Percentiles rank a stretch among this genome's conserved stretches.
These are phyloP conservation scores for Drosophila repleta DNA, from an alignment of 1,140 invertebrate genomes.

Conservation along the genomic window DNA sequence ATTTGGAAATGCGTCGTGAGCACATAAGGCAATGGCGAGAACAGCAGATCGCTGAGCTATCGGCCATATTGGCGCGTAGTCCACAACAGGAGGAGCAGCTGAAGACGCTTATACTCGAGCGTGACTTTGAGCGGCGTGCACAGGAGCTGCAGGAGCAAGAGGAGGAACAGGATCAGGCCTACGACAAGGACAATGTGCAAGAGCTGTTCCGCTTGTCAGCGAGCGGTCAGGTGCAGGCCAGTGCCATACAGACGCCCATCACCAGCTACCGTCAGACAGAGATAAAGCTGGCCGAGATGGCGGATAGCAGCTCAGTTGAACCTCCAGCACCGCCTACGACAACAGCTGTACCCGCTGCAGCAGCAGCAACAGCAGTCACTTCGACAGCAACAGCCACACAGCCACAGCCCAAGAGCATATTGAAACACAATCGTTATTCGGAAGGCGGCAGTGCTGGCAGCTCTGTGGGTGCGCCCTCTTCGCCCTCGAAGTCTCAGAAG, in stretches of 20 bases:
- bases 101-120: conserved; percentile 91
- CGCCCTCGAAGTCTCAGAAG: conserved; percentile 83
- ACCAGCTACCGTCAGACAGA: conserved; percentile 80
- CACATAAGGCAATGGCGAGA: conserved; percentile 88
- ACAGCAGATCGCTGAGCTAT: conserved; percentile 92
- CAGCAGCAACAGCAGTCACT: conserved; percentile 19
- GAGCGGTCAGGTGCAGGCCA: conserved; percentile 50
- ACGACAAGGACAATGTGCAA: conserved; percentile 83
- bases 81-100: conserved; percentile 94
- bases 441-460: conserved; percentile 56
- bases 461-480: conserved; percentile 64
- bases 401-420: conserved; percentile 79
- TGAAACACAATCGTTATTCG: conserved; percentile 81
- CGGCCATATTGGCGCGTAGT: conserved; percentile 88
- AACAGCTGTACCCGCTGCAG: conserved; percentile 17
- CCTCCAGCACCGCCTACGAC: conserved; percentile 8
- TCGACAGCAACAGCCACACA: conserved; percentile 44
- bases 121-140: conserved; percentile 94
- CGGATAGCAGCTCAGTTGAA: conserved; percentile 52
- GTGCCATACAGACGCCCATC: conserved; percentile 77
- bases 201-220: conserved; percentile 73
- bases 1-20: conserved; percentile 83
- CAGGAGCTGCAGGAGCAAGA: conserved; percentile 90
- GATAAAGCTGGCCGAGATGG: conserved; percentile 73
- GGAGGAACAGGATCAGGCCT: conserved; percentile 89